Conservation (phyloP, 2,113 vertebrate species). For the Ceyx margarethae region DNA sequence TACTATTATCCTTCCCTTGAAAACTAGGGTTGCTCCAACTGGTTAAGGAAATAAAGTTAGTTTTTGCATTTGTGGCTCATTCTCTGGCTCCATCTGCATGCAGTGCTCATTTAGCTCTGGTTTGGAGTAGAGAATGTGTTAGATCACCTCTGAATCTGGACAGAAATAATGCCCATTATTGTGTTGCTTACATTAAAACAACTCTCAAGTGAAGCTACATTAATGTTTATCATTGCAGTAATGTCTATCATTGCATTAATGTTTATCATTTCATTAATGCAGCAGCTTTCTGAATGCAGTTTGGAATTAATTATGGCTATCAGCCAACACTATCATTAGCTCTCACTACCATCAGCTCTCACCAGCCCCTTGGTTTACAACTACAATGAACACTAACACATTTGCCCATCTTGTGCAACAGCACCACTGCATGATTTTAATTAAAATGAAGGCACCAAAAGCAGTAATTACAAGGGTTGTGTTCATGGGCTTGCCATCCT, state of each 20-base stretch:
- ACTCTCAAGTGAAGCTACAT: not conserved
- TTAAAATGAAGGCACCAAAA: not conserved
- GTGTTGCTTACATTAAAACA: not conserved
- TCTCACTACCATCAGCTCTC: not conserved
- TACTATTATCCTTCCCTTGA: not conserved
- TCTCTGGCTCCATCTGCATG: not conserved
- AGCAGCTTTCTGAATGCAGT: conserved; percentile 12
- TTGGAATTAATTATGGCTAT: not conserved
- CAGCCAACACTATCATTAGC: not conserved
- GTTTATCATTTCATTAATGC: conserved; percentile 6
- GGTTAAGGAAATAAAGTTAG: not conserved
- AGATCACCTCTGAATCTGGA: not conserved
- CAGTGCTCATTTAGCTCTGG: not conserved
- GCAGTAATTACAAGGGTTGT: not conserved
- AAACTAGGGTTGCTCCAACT: not conserved
- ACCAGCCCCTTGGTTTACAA: not conserved
- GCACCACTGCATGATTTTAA: not conserved
- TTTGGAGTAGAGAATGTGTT: not conserved
- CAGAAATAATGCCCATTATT: not conserved
- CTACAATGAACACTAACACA: not conserved
- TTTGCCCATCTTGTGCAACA: not conserved
- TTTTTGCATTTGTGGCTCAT: not conserved
- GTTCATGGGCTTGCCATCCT: not conserved
- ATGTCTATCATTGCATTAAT: not conserved
- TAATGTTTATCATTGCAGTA: conserved; percentile 15